phyloP scores from a whole-genome alignment of 2,113 vertebrate species.

The Caranx ignobilis region DNA sequence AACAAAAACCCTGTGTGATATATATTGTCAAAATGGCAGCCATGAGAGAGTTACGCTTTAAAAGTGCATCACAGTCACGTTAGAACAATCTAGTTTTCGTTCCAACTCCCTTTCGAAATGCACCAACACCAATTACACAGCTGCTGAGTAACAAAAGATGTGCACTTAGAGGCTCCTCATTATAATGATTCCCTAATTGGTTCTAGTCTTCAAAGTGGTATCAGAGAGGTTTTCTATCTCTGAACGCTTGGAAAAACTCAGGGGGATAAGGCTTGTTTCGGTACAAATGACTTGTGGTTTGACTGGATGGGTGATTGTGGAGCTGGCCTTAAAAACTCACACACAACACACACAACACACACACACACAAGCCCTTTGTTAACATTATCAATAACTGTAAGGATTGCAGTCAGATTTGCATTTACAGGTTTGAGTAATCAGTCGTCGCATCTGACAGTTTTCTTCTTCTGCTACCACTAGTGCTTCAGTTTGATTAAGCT shows the following conservation, averaged over 20 bases:
- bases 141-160: slow-evolving; percentile 73
- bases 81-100: slow-evolving; percentile 38
- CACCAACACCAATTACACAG: slow-evolving; percentile 76
- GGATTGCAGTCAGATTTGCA: no score
- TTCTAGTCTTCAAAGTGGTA: slow-evolving; percentile 74
- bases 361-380: neutral
- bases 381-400: neutral
- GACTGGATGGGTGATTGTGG: slow-evolving; percentile 15
- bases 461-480: no score
- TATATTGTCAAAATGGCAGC: slow-evolving; percentile 3
- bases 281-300: slow-evolving; percentile 42
- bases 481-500: neutral
- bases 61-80: slow-evolving; percentile 23
- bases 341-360: no score
- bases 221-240: slow-evolving; percentile 57
- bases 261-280: slow-evolving; percentile 26
- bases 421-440: no score
- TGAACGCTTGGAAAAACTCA: slow-evolving; percentile 33
- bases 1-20: neutral
- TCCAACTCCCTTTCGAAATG: slow-evolving; percentile 41
- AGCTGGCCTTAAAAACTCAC: slow-evolving; percentile 2
- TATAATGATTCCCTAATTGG: slow-evolving; percentile 77
- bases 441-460: no score
- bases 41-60: neutral
- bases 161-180: slow-evolving; percentile 74